These are phyloP conservation scores for Tupaia chinensis DNA, from an alignment of 2,113 vertebrate species.

Conservation along the genomic window DNA sequence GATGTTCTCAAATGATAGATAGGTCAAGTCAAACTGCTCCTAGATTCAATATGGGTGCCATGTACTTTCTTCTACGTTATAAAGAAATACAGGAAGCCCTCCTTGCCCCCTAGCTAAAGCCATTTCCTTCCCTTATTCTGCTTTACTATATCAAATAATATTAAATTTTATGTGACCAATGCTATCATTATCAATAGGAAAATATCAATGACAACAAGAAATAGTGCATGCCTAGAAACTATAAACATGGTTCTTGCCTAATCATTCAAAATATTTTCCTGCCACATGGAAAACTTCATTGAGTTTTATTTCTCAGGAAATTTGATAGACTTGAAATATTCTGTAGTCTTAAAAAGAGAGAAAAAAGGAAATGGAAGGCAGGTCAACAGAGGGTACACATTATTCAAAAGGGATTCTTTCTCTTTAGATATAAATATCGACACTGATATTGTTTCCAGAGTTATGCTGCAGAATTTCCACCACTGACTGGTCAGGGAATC, in stretches of 20 bases:
- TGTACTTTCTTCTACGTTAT: neutral
- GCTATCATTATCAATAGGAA: slow-evolving; percentile 57
- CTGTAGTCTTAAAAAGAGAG: neutral
- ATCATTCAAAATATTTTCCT: slow-evolving; percentile 70
- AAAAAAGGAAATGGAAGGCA: slow-evolving; percentile 42
- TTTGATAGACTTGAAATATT: slow-evolving; percentile 26
- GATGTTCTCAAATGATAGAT: neutral
- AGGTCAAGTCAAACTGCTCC: neutral
- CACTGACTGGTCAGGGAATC: neutral
- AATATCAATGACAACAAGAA: slow-evolving; percentile 61
- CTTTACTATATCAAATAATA: slow-evolving; percentile 58
- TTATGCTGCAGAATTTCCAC: neutral
- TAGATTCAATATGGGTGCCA: neutral
- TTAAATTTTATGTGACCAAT: slow-evolving; percentile 64
- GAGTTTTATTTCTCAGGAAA: slow-evolving; percentile 64
- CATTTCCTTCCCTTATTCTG: slow-evolving; percentile 50
- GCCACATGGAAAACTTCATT: slow-evolving; percentile 59
- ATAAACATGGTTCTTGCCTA: slow-evolving; percentile 12
- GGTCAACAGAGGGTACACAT: neutral
- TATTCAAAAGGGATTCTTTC: neutral
- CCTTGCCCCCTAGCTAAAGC: neutral
- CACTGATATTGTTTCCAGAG: neutral
- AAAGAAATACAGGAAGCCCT: slow-evolving; percentile 61
- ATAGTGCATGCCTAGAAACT: slow-evolving; percentile 29
- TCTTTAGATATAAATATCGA: slow-evolving; percentile 29